phyloP scores from a whole-genome alignment of 2,113 vertebrate genomes.

The Pardalotus punctatus region DNA sequence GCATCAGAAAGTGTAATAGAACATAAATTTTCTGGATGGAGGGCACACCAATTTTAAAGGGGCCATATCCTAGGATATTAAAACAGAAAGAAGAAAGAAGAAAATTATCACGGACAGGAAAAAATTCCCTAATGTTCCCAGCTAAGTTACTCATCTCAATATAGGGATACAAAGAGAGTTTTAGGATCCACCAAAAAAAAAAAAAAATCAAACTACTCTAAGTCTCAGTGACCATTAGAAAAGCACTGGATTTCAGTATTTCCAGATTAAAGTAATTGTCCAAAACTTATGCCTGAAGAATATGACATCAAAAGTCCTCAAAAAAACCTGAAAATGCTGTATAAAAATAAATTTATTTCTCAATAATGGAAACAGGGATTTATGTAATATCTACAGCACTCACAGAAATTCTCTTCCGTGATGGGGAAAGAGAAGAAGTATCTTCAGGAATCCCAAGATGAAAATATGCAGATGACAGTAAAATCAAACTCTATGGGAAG shows the following conservation, averaged over 20 bases:
- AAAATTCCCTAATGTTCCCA: not conserved
- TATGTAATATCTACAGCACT: not conserved
- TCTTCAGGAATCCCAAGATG: not conserved
- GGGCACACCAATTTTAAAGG: not conserved
- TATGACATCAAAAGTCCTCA: not conserved
- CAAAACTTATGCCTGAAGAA: not conserved
- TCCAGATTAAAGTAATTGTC: not conserved
- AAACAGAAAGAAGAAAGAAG: not conserved
- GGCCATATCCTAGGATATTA: not conserved
- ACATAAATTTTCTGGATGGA: not conserved
- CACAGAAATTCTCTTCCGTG: not conserved
- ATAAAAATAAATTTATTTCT: slow-evolving; percentile 59
- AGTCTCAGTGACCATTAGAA: not conserved
- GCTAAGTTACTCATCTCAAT: not conserved
- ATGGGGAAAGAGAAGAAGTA: not conserved
- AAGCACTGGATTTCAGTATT: not conserved
- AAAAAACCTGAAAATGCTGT: not conserved
- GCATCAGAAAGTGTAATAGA: not conserved
- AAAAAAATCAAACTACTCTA: not conserved
- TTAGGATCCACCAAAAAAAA: not conserved
- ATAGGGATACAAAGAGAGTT: not conserved
- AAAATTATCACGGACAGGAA: rapidly evolving
- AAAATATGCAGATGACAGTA: not conserved
- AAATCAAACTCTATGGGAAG: not conserved
- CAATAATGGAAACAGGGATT: not conserved